A percentile compares a stretch with the other conserved stretches of the same genome.
phyloP scores from a whole-genome alignment of 2,888 invertebrate genomes.

The Taenaris catops region DNA sequence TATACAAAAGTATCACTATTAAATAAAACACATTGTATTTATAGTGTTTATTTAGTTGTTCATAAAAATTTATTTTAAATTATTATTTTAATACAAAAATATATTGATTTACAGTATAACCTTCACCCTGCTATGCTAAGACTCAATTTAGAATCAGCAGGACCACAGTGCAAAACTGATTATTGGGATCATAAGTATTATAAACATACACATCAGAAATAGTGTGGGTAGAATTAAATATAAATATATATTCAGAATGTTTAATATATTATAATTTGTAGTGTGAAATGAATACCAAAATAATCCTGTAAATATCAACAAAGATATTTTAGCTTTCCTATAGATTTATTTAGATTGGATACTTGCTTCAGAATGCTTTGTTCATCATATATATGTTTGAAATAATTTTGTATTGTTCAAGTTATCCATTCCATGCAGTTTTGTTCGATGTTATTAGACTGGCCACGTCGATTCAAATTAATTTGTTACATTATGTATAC shows the following conservation, averaged over 20 bases:
- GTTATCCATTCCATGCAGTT: conserved; percentile 34
- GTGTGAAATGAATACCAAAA: conserved; percentile 21
- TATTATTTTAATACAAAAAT: too few relatives aligned
- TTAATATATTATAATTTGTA: conserved; percentile 14
- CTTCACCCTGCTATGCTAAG: conserved; percentile 19
- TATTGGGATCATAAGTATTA: conserved; percentile 16
- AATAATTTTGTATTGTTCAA: conserved; percentile 16
- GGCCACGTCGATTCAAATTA: conserved; percentile 8
- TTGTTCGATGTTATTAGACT: conserved; percentile 24
- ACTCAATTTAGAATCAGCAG: conserved; percentile 17
- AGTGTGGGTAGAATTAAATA: conserved; percentile 8
- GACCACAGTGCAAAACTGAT: conserved; percentile 20
- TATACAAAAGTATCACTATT: too few relatives aligned
- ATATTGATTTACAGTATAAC: too few relatives aligned
- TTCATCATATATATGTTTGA: conserved; percentile 12
- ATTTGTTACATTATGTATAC: too few relatives aligned
- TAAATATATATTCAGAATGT: conserved; percentile 9
- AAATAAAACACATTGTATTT: too few relatives aligned
- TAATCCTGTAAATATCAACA: conserved; percentile 16
- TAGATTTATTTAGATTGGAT: conserved; percentile 20
- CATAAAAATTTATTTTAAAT: too few relatives aligned
- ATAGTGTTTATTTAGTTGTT: too few relatives aligned
- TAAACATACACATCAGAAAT: conserved; percentile 12
- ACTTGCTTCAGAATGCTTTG: conserved; percentile 16
- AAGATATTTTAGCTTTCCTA: conserved; percentile 20